Base-by-base conservation (phyloP, 2,888 invertebrate genomes). In the Halictus ligatus region DNA sequence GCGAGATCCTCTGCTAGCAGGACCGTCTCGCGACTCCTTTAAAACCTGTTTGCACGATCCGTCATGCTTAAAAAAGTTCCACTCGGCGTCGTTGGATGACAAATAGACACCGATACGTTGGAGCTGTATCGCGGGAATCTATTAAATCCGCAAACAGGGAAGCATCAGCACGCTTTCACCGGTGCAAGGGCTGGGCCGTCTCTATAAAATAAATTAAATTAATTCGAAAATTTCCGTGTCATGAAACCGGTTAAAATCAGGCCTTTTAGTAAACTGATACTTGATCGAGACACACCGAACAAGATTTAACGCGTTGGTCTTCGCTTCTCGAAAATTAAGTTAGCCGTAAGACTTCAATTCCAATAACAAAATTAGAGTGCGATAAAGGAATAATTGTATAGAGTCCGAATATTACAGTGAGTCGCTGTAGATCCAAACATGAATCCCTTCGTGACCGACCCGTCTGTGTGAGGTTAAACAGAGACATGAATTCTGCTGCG, bases 31-130 rank as follows among this genome's bases (percentile, higher is more conserved):
- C 60, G 13, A 21, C 54, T 67, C 46, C 13, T 40, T 72, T 48
- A 21, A 75, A 84, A 67, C 67, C 43, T 78, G 84, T 78, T 85
- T 71, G 74, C 43, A 13, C 83, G 50, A 83, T 84, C 73, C 73
- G 60, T 85, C 83, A 74, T 40, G 46, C 74, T 83, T 75, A 60
- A 84, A 77, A 71, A 78, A 64, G 73, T 83, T 74, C n/a, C 54
- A 10, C 18, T 43, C 58, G 58, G 40, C n/a, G 40, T 40, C 50
- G 15, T 25, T 10, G 58, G 58, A 25, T 50, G 72, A 50, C 46
- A 72, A 71, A 75, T 71, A 71, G 35, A 50, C 10, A 40, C 69
- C 40, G 69, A 21, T 29, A 21, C 21, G 58, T 35, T 35, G 15
- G 10, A 58, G 8, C 21, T n/a, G 69, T 84, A 58, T 74, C 40